Percentiles rank a stretch among this genome's conserved stretches.
Evolutionary conservation across 2,888 invertebrate species (phyloP).

Genomic region (Drosophila rellima): DNA sequence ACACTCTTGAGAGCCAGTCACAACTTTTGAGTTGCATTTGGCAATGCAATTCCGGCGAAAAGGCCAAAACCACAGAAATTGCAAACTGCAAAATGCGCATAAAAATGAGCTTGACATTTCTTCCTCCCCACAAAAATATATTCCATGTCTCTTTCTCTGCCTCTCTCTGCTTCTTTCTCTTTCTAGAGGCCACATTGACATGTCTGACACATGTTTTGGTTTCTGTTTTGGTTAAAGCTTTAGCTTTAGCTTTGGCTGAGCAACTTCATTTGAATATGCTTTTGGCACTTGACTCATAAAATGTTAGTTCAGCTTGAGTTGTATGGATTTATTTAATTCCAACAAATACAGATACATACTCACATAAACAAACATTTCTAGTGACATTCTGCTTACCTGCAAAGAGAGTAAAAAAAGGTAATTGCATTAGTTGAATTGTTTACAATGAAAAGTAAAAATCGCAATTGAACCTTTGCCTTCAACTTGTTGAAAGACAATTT

Average conservation of each 20-base stretch:
- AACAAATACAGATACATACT: constrained; percentile 1
- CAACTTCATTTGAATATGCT: constrained; percentile 76
- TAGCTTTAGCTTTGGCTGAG: constrained; percentile 39
- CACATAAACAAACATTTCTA: constrained; percentile 2
- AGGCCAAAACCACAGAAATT: constrained; percentile 27
- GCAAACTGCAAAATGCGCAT: constrained; percentile 54
- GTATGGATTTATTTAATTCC: constrained; percentile 34
- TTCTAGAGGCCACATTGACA: constrained; percentile 61
- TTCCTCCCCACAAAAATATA: constrained; percentile 1
- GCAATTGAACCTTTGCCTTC: constrained; percentile 35
- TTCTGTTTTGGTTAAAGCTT: constrained; percentile 47
- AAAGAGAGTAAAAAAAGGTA: constrained; percentile 37
- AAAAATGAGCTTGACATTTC: constrained; percentile 50
- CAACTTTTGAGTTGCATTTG: constrained; percentile 28
- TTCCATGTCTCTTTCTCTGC: background rate
- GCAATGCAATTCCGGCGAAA: constrained; percentile 42
- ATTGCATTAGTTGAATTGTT: constrained; percentile 20
- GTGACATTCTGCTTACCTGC: constrained; percentile 56
- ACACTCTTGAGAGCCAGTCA: constrained; percentile 4
- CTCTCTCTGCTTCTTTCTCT: constrained; percentile 1
- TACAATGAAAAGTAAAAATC: constrained; percentile 5
- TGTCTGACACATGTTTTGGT: constrained; percentile 77
- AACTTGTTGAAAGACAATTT: constrained; percentile 16
- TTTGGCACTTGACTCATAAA: constrained; percentile 74
- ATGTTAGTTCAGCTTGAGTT: constrained; percentile 38